Conservation (phyloP, 2,888 invertebrate species). For the Drosophila tanythrix region DNA sequence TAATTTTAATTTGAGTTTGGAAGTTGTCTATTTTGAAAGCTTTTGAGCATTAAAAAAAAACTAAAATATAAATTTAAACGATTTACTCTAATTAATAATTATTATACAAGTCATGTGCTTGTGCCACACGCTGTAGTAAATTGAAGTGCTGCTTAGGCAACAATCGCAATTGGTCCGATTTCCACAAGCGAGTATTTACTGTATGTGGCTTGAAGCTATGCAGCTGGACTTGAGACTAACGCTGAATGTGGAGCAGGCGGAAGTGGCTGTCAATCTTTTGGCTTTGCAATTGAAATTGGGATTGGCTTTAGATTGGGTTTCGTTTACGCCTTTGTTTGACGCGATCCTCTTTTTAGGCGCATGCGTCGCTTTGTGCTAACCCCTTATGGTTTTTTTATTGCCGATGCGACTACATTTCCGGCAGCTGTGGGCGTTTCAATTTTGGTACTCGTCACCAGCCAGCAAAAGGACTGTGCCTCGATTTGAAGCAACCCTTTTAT, state of each 20-base stretch:
- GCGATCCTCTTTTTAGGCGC: conserved; percentile 55
- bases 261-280: conserved; percentile 65
- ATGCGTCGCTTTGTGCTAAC: conserved; percentile 49
- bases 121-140: not conserved
- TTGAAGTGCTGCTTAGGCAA: not conserved
- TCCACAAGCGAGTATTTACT: not conserved
- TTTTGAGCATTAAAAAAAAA: too few species aligned
- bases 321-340: conserved; percentile 23
- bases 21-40: too few species aligned
- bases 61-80: not conserved
- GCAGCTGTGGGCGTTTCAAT: conserved; percentile 81
- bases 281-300: conserved; percentile 15
- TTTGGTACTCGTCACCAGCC: conserved; percentile 58
- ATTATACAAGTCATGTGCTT: not conserved
- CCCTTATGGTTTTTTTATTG: conserved; percentile 36
- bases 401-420: conserved; percentile 62
- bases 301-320: conserved; percentile 17
- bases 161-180: not conserved
- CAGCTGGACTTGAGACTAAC: conserved; percentile 24
- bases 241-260: conserved; percentile 39
- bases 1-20: not conserved
- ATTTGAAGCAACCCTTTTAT: conserved; percentile 2
- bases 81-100: not conserved
- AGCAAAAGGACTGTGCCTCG: conserved; percentile 22
- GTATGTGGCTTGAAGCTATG: not conserved